Evolutionary conservation across 2,888 invertebrate genomes (phyloP), one percentile per base, ranked within the genome.

Genomic region (Parasteatoda lunata): DNA sequence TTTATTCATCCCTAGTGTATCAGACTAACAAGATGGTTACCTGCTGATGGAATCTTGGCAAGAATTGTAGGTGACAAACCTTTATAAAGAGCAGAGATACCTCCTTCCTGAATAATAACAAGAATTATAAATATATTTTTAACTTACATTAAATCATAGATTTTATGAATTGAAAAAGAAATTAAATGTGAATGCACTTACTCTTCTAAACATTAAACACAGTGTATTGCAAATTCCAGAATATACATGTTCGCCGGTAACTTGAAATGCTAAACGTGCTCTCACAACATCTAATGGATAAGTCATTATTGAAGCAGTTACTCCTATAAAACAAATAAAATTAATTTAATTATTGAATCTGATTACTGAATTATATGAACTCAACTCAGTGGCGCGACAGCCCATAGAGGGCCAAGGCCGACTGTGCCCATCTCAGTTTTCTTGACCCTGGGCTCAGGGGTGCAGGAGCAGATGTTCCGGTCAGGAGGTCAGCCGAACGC

Each of bases 231-330:
- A 92, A 90, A 97, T 96, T 48, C 97, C 97, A 0, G 94, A 94
- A 92, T 97, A 97, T 49, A 95, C 92, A 91, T 96, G 96, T 91
- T 96, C 95, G 4, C 97, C 97, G n/a, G 95, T 95, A 78, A 97
- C 94, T 93, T 97, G 97, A 93, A 97, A 97, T 70, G 97, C 97
- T 87, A 97, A 93, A 71, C 97, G 93, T 15, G 97, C 96, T 90
- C 97, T 93, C 89, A 97, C 96, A 9, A 97, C 96, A 92, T 97
- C 97, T 87, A 97, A 93, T 5, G 97, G 97, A 92, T 97, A 97
- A 0, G 97, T 97, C 83, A 96, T 93, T 15, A 95, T 94, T 47
- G 97, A 97, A 7, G 97, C 96, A 1, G 97, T 97, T 15, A 96
- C 94, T 8, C 97, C 92, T 92, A 77, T 9, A 89, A 89, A 64